phyloP scores from a whole-genome alignment of 1,140 invertebrate species.

The Psix sp. region DNA sequence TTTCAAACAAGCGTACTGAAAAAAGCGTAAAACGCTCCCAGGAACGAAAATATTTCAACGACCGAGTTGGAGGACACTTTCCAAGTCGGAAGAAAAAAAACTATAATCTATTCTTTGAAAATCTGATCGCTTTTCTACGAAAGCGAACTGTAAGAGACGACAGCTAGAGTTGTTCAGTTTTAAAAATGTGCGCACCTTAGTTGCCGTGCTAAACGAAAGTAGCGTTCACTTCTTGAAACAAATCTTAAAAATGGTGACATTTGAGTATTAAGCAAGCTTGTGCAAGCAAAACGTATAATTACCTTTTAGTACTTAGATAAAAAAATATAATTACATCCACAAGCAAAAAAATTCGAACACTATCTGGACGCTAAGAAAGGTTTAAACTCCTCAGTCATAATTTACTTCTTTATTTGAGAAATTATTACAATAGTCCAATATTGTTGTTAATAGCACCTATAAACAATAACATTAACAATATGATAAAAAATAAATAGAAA shows the following conservation, averaged over 20 bases:
- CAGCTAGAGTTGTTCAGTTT: slow-evolving; percentile 15
- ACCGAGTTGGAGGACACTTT: neutral
- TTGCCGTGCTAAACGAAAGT: slow-evolving; percentile 12
- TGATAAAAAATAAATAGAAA: too few species aligned
- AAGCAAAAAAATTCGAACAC: slow-evolving; percentile 17
- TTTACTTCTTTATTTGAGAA: too few species aligned
- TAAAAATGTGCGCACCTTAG: slow-evolving; percentile 19
- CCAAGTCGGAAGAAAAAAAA: neutral
- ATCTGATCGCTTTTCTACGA: slow-evolving; percentile 12
- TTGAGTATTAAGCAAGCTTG: slow-evolving; percentile 15
- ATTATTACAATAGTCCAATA: too few species aligned
- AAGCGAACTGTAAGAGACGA: slow-evolving; percentile 11
- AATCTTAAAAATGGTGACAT: slow-evolving; percentile 12
- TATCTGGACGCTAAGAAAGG: neutral
- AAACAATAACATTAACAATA: too few species aligned
- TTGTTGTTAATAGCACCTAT: too few species aligned
- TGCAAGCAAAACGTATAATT: slow-evolving; percentile 18
- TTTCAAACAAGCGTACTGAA: neutral
- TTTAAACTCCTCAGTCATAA: slow-evolving; percentile 1
- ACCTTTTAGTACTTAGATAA: slow-evolving; percentile 12
- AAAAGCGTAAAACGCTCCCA: neutral
- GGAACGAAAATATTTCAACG: neutral
- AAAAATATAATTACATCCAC: slow-evolving; percentile 18
- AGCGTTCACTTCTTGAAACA: slow-evolving; percentile 23
- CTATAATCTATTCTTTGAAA: slow-evolving; percentile 28